A percentile compares a stretch with the other conserved stretches of the same genome.
These are phyloP conservation scores for Sphecodes monilicornis DNA, from an alignment of 2,888 invertebrate species.

Conservation along the genomic window DNA sequence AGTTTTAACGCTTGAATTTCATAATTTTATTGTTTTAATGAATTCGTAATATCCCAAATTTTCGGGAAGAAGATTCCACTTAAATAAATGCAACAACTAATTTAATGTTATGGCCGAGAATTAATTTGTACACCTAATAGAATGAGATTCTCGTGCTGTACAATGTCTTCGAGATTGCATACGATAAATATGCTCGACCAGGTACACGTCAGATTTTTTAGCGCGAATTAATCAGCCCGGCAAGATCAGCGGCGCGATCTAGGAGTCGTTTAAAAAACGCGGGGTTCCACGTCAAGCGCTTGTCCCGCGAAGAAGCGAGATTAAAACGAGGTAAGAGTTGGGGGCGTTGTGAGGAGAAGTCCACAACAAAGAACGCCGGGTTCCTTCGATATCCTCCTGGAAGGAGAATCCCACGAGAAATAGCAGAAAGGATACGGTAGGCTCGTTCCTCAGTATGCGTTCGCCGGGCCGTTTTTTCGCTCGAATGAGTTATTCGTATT, in stretches of 20 bases:
- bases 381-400: slow-evolving; percentile 8
- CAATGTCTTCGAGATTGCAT: neutral
- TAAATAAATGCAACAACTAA: no score
- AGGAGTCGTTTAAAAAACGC: slow-evolving; percentile 8
- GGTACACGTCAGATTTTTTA: neutral
- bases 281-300: neutral
- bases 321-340: neutral
- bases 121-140: no score
- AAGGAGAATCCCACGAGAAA: slow-evolving; percentile 36
- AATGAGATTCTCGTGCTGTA: neutral
- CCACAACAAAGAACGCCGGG: neutral
- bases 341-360: neutral
- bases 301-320: slow-evolving; percentile 1
- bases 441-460: slow-evolving; percentile 74
- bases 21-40: no score
- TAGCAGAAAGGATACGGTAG: slow-evolving; percentile 72
- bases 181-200: neutral
- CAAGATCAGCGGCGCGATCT: neutral
- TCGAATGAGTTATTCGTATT: slow-evolving; percentile 79
- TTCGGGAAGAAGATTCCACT: no score
- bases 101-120: no score
- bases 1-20: no score
- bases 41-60: no score
- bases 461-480: slow-evolving; percentile 64
- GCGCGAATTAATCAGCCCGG: neutral